Conservation (phyloP, 2,888 invertebrate species). For the Zeuzera pyrina region DNA sequence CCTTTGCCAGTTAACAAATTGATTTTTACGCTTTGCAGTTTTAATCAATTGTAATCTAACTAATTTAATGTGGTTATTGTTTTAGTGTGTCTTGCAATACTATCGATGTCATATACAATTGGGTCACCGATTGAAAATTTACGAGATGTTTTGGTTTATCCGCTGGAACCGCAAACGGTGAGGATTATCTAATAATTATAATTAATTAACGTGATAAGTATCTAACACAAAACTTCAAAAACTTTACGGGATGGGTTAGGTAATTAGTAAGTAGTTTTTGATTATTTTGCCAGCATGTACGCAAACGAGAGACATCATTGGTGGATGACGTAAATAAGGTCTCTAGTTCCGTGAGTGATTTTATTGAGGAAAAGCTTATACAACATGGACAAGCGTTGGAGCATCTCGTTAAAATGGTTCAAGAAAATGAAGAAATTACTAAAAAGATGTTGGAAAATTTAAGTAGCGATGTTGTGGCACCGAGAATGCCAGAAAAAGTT, state of each 20-base stretch:
- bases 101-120: slow-evolving; percentile 16
- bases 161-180: slow-evolving; percentile 22
- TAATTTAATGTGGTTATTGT: no score
- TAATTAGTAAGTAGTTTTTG: slow-evolving; percentile 9
- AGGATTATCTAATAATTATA: slow-evolving; percentile 14
- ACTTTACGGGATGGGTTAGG: slow-evolving; percentile 13
- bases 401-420: slow-evolving; percentile 27
- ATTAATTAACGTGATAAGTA: slow-evolving; percentile 2
- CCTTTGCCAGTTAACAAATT: no score
- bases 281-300: slow-evolving; percentile 31
- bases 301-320: slow-evolving; percentile 23
- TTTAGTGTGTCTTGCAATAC: no score
- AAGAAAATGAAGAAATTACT: slow-evolving; percentile 27
- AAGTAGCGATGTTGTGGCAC: slow-evolving; percentile 22
- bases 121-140: slow-evolving; percentile 21
- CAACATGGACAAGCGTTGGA: slow-evolving; percentile 44
- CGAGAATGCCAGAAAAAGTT: slow-evolving; percentile 35
- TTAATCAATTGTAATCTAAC: no score
- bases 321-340: slow-evolving; percentile 14
- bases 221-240: slow-evolving; percentile 4
- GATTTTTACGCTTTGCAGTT: no score
- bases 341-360: slow-evolving; percentile 20
- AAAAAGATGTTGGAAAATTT: slow-evolving; percentile 32
- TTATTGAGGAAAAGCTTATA: slow-evolving; percentile 38
- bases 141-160: slow-evolving; percentile 25